Base-by-base conservation (phyloP, 2,888 invertebrate species). In the Agrotis clavis region DNA sequence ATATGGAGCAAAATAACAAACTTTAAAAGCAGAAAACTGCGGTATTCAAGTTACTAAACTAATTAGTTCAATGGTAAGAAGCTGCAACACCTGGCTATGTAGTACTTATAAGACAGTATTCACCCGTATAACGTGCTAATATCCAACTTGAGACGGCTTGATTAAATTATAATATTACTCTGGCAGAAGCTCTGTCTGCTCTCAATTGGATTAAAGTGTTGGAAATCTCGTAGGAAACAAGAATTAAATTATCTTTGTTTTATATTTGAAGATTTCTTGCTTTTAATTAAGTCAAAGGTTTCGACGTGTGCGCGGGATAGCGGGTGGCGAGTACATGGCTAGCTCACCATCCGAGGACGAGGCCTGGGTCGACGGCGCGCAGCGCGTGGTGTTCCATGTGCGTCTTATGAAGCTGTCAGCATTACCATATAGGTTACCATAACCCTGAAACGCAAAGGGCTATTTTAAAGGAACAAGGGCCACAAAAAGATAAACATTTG, bases 161-260 rank as follows among this genome's bases (percentile, higher is more conserved):
- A 65, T 74, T 68, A 54, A 65, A 69, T 76, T 77, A 64, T 63
- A 72, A 62, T 18, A 50, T 50, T 62, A 18, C 51, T 47, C 7
- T 4, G n/a, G 25, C 13, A 47, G 30, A 35, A 67, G 25, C 13
- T 30, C 47, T 25, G 25, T 18, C 16, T 21, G 50, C 45, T 64
- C 48, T 7, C 25, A 77, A 77, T 48, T 50, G 9, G 21, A 51
- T 74, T 77, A 69, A 57, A 62, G 57, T 35, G 67, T 67, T 51
- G 21, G 35, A 47, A 19, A 67, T 47, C 61, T 62, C 56, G 74
- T 51, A 30, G 56, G 14, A 21, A 35, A 51, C 16, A 48, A 45
- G 21, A n/a, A 57, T 30, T 4, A 35, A 21, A 45, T 50, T 45
- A 45, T 63, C 16, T 21, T 35, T 50, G 25, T 74, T 74, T 56